Base-by-base conservation (phyloP, 64 coral and sea anemone species). In the Dendronephthya gigantea region DNA sequence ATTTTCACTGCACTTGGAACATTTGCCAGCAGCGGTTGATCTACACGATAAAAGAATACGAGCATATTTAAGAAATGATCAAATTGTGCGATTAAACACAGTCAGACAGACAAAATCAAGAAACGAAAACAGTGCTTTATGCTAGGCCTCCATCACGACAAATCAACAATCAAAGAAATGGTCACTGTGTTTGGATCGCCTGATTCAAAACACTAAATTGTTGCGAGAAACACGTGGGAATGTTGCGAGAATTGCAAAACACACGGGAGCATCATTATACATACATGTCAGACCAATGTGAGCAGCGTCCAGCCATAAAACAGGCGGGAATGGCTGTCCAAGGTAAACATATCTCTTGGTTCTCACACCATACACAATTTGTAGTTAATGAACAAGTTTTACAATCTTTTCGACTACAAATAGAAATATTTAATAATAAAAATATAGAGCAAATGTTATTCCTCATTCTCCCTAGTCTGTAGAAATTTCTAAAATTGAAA, bases 311-410 rank as follows among this genome's bases (percentile, higher is more conserved):
- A 87, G 87, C 87, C 1, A 92, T 87, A 72, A 87, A 93, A 2
- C 56, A 83, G n/a, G 76, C 48, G 40, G 36, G 90, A 86, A 91
- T 88, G 0, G 91, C 87, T 52, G 75, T 86, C 84, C 88, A 87
- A 8, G 75, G 2, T 36, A 97, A 91, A 85, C 94, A 97, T 5
- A 39, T 84, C 1, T 85, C 88, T n/a, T 83, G 88, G 9, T 83
- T 87, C 48, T 91, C 94, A 55, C 94, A 97, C 94, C 94, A 97
- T 0, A 89, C 33, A 79, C 94, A 97, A 11, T 82, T 91, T 5
- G 65, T 50, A 6, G 1, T 85, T 15, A 33, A 11, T 82, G 0
- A 32, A 83, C 35, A 66, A 22, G 51, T 33, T 48, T 50, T 33
- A 30, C 45, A 50, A 30, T 48, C 30, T 51, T 37, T 50, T 3